A percentile compares a stretch with the other conserved stretches of the same genome.
Conservation (phyloP, 1,140 invertebrate genomes). For the Lysiphlebus fabarum region DNA sequence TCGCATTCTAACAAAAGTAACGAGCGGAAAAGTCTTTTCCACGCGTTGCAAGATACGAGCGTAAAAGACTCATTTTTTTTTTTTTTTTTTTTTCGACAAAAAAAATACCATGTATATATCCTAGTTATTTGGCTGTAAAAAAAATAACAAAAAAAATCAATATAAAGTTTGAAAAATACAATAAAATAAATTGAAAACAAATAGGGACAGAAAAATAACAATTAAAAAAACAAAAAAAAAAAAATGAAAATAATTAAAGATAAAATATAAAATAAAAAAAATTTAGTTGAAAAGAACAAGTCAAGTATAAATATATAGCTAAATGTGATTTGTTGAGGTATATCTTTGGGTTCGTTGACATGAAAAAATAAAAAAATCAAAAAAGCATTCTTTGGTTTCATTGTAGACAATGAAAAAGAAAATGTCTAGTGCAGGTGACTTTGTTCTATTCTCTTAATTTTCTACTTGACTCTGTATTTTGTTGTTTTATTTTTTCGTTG, state of each 20-base stretch:
- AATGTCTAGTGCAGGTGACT: conserved; percentile 11
- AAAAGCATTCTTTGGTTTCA: neutral
- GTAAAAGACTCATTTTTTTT: neutral
- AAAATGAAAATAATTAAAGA: too few species aligned
- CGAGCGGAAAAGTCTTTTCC: conserved; percentile 14
- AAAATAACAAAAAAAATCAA: neutral
- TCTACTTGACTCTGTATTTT: conserved; percentile 8
- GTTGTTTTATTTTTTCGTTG: too few species aligned
- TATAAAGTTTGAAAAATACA: too few species aligned
- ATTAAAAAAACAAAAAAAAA: too few species aligned
- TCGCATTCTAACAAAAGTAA: conserved; percentile 14
- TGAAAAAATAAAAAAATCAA: neutral
- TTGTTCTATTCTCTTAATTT: conserved; percentile 13
- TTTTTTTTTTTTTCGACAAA: neutral
- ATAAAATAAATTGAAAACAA: too few species aligned
- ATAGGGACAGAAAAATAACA: too few species aligned
- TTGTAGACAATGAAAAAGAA: conserved; percentile 3
- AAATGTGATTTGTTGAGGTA: too few species aligned
- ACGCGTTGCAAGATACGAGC: conserved; percentile 11
- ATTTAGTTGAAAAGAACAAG: too few species aligned
- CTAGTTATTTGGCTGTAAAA: conserved; percentile 12
- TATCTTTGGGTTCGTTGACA: conserved; percentile 5
- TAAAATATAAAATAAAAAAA: too few species aligned
- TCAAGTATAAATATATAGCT: too few species aligned
- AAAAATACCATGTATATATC: neutral